These are phyloP conservation scores for Acanthurus leucopareius DNA, from an alignment of 2,797 vertebrate species.

Conservation along the genomic window DNA sequence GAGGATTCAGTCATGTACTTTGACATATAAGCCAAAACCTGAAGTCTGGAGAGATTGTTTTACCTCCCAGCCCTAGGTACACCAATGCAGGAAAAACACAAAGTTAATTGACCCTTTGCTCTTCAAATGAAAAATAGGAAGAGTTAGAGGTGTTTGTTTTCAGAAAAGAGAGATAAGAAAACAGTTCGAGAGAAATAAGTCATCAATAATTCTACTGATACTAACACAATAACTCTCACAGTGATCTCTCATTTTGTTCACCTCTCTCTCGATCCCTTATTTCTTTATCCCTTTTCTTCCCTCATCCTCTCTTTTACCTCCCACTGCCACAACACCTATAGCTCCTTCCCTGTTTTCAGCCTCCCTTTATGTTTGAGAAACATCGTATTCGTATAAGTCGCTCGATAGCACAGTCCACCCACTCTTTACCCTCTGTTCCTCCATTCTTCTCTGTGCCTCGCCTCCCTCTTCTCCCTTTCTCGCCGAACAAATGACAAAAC, in stretches of 20 bases:
- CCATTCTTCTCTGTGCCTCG: slow-evolving; percentile 9
- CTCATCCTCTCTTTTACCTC: slow-evolving; percentile 17
- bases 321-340: slow-evolving; percentile 21
- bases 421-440: slow-evolving; percentile 30
- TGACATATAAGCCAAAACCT: no score
- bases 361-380: slow-evolving; percentile 22
- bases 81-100: not conserved
- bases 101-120: slow-evolving; percentile 35
- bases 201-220: slow-evolving; percentile 27
- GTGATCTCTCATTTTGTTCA: slow-evolving; percentile 18
- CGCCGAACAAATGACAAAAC: slow-evolving; percentile 37
- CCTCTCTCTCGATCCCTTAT: slow-evolving; percentile 13
- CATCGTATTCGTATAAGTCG: slow-evolving; percentile 3
- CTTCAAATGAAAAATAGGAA: slow-evolving; percentile 33
- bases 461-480: slow-evolving; percentile 6
- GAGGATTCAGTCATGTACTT: no score
- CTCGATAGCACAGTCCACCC: slow-evolving; percentile 32
- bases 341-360: slow-evolving; percentile 13
- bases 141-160: slow-evolving; percentile 26
- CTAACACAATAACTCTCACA: slow-evolving; percentile 12
- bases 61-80: no score
- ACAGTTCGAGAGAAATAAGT: slow-evolving; percentile 22
- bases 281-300: not conserved
- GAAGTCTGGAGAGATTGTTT: no score
- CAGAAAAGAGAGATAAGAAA: slow-evolving; percentile 18